Conservation (phyloP, 1,140 invertebrate genomes). For the Drosophila rhopaloa region DNA sequence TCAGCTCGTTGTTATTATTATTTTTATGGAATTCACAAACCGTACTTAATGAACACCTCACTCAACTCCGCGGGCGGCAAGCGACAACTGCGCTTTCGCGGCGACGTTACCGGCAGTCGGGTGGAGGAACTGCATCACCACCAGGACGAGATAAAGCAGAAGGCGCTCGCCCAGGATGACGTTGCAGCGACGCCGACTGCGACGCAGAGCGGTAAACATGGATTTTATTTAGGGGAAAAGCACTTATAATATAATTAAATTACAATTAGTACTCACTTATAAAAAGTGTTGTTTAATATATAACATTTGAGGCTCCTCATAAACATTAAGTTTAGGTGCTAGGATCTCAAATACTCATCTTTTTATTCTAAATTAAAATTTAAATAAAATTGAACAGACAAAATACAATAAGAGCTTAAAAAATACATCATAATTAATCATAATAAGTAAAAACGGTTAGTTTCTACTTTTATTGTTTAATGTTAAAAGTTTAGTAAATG, state of each 20-base stretch:
- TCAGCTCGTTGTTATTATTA: constrained; percentile 40
- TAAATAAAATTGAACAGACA: too few relatives aligned
- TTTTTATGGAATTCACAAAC: constrained; percentile 26
- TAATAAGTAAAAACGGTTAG: too few relatives aligned
- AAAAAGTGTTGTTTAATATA: too few relatives aligned
- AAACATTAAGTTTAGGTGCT: too few relatives aligned
- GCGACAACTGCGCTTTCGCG: constrained; percentile 64
- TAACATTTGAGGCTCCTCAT: too few relatives aligned
- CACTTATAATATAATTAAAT: not conserved
- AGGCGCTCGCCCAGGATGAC: constrained; percentile 58
- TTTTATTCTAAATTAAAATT: too few relatives aligned
- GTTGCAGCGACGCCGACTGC: constrained; percentile 47
- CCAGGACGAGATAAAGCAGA: constrained; percentile 46
- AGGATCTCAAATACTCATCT: too few relatives aligned
- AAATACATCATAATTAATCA: too few relatives aligned
- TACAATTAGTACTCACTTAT: too few relatives aligned
- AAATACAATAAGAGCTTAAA: too few relatives aligned
- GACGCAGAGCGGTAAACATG: constrained; percentile 41
- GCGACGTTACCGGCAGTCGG: constrained; percentile 50
- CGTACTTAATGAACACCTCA: constrained; percentile 51
- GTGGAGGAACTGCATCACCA: constrained; percentile 58
- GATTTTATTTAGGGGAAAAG: not conserved
- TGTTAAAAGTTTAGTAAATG: too few relatives aligned
- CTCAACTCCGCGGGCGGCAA: constrained; percentile 40
- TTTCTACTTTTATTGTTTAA: too few relatives aligned